phyloP scores from a whole-genome alignment of 2,888 invertebrate species.

The Lomographa bimaculata region DNA sequence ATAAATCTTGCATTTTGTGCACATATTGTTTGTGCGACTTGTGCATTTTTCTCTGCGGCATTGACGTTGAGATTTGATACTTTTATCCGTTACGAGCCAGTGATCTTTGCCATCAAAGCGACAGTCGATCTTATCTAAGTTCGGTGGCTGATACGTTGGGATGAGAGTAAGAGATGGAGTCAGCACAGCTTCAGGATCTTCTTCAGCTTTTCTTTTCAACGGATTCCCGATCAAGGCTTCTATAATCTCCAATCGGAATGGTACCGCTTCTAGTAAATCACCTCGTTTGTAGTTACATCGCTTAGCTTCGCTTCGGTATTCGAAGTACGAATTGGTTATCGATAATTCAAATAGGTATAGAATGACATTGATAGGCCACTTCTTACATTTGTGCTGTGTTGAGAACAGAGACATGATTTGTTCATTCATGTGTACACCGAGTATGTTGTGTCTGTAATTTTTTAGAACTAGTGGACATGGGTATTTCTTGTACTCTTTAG shows the following conservation, averaged over 20 bases:
- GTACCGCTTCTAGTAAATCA: constrained; percentile 30
- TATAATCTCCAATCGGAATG: constrained; percentile 28
- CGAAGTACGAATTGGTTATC: constrained; percentile 18
- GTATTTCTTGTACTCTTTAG: constrained; percentile 23
- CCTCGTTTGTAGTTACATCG: constrained; percentile 13
- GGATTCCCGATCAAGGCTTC: constrained; percentile 23
- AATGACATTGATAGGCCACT: constrained; percentile 44
- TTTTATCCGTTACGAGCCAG: constrained; percentile 31
- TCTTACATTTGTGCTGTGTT: constrained; percentile 39
- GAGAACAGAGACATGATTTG: constrained; percentile 40
- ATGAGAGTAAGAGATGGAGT: background rate
- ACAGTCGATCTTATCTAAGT: constrained; percentile 23
- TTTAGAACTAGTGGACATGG: constrained; percentile 35
- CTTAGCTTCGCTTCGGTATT: constrained; percentile 15
- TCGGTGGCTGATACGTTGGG: constrained; percentile 23
- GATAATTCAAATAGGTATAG: constrained; percentile 30
- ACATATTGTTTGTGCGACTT: constrained; percentile 32
- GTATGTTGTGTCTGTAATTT: constrained; percentile 41
- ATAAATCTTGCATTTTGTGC: constrained; percentile 35
- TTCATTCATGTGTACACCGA: constrained; percentile 39
- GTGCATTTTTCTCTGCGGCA: constrained; percentile 24
- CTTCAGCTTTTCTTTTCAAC: background rate
- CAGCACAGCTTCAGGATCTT: background rate
- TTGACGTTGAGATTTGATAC: constrained; percentile 23
- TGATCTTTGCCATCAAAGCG: constrained; percentile 33